Conservation (phyloP, 2,113 vertebrate genomes). For the Bufo gargarizans region DNA sequence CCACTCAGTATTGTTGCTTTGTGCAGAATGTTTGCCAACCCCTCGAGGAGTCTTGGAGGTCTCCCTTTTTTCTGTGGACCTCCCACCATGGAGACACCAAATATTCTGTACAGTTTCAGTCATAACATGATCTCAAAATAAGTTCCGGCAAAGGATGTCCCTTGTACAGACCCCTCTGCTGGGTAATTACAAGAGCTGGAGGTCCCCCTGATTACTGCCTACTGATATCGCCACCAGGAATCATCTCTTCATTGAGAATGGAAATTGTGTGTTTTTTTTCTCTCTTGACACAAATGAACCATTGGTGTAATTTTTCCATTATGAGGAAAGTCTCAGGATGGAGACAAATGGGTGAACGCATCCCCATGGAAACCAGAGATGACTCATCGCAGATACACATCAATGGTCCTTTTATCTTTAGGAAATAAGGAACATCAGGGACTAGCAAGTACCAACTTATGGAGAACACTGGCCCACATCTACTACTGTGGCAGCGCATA, state of each 20-base stretch:
- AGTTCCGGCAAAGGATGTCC: not conserved
- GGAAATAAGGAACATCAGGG: not conserved
- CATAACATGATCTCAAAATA: not conserved
- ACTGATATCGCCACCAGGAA: not conserved
- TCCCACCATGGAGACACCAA: not conserved
- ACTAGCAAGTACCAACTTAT: not conserved
- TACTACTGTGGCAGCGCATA: too few relatives aligned
- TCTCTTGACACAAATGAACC: not conserved
- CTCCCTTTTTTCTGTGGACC: too few relatives aligned
- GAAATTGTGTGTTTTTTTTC: not conserved
- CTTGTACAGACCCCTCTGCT: not conserved
- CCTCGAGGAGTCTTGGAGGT: too few relatives aligned
- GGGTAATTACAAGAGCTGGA: not conserved
- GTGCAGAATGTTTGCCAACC: too few relatives aligned
- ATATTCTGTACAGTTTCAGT: not conserved
- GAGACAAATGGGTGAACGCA: not conserved
- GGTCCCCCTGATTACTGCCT: not conserved
- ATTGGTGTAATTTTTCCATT: not conserved
- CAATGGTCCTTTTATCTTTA: not conserved
- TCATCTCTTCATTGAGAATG: not conserved
- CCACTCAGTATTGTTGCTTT: too few relatives aligned
- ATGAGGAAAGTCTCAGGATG: not conserved
- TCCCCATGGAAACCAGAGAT: constrained; percentile 44
- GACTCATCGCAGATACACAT: constrained; percentile 6
- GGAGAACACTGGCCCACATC: too few relatives aligned